Conservation (phyloP, 2,888 invertebrate genomes). For the Lasioglossum vierecki region DNA sequence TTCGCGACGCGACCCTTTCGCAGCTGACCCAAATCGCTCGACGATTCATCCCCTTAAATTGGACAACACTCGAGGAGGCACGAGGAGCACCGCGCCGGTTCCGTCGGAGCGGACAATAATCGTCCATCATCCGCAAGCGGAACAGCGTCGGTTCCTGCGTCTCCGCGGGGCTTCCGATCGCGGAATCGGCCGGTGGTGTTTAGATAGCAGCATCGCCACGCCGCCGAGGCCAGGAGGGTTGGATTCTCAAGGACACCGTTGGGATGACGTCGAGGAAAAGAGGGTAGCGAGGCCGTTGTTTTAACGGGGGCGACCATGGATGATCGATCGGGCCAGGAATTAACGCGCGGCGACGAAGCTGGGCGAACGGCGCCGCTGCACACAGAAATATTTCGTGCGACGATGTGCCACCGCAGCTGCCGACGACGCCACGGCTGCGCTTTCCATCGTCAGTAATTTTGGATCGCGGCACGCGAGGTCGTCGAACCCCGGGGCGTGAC, state of each 20-base stretch:
- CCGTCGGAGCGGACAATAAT: not conserved
- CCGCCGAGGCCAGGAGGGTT: conserved; percentile 35
- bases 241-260: conserved; percentile 66
- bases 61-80: not conserved
- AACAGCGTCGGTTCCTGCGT: not conserved
- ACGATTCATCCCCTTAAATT: not conserved
- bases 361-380: not conserved
- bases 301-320: conserved; percentile 64
- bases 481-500: conserved; percentile 62
- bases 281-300: conserved; percentile 59
- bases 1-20: not conserved
- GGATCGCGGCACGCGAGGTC: conserved; percentile 64
- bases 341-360: conserved; percentile 44
- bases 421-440: conserved; percentile 26
- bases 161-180: not conserved
- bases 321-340: conserved; percentile 65
- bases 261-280: conserved; percentile 62
- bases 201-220: conserved; percentile 28
- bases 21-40: not conserved
- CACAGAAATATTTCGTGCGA: conserved; percentile 50
- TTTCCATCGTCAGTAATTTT: conserved; percentile 57
- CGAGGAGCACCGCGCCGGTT: not conserved
- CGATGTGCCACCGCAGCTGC: not conserved
- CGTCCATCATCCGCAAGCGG: not conserved
- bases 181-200: conserved; percentile 30